A percentile compares a stretch with the other conserved stretches of the same genome.
These are phyloP conservation scores for Scomberomorus guttatus DNA, from an alignment of 2,797 vertebrate genomes.

Conservation along the genomic window DNA sequence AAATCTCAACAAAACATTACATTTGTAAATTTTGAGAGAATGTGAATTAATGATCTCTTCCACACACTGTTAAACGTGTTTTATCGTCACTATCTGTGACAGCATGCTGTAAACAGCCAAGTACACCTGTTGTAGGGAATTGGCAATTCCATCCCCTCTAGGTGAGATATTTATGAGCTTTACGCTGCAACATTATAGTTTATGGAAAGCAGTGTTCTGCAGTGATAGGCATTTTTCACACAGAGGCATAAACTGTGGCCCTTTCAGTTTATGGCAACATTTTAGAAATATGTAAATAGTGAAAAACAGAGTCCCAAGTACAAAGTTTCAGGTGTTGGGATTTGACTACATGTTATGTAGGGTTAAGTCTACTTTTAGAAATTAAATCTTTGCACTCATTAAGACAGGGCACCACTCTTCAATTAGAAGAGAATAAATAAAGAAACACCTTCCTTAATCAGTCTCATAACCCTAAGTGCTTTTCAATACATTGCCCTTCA, in stretches of 20 bases:
- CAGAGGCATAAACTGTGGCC: not conserved
- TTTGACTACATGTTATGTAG: too few relatives aligned
- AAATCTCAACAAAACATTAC: conserved; percentile 7
- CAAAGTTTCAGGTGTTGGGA: too few relatives aligned
- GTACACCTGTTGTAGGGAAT: conserved; percentile 40
- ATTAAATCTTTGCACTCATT: too few relatives aligned
- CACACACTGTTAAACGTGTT: conserved; percentile 34
- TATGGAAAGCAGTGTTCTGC: conserved; percentile 12
- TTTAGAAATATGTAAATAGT: not conserved
- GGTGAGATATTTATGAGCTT: conserved; percentile 42
- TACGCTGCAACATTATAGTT: conserved; percentile 18
- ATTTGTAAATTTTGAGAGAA: conserved; percentile 8
- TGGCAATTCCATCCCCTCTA: conserved; percentile 36
- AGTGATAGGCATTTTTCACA: conserved; percentile 18
- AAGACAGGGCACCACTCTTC: too few relatives aligned
- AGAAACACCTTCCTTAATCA: too few relatives aligned
- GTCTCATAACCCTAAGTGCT: too few relatives aligned
- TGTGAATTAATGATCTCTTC: conserved; percentile 24
- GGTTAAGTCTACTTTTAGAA: too few relatives aligned
- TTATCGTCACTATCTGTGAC: conserved; percentile 40
- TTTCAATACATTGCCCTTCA: too few relatives aligned
- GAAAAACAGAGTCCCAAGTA: not conserved
- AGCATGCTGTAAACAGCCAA: conserved; percentile 31
- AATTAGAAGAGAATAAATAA: too few relatives aligned
- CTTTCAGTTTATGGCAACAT: not conserved